Evolutionary conservation across 1,140 invertebrate genomes (phyloP).

Genomic region (Magallana angulata): DNA sequence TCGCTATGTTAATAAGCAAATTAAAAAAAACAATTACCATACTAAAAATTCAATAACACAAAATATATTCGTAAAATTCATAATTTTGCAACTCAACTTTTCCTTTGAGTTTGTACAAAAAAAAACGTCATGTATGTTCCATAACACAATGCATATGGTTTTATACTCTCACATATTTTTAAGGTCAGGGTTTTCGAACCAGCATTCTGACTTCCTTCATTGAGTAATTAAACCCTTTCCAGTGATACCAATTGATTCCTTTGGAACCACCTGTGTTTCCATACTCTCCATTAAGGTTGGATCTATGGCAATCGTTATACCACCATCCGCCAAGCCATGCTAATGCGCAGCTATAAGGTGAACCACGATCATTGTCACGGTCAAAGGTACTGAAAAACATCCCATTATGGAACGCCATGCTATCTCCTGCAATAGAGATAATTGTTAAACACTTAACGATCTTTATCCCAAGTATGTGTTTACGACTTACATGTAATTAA

Average conservation of each 20-base stretch:
- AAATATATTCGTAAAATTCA: too few relatives aligned
- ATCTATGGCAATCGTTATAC: neutral
- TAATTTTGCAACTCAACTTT: too few relatives aligned
- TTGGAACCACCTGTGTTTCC: neutral
- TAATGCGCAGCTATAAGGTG: neutral
- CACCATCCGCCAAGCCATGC: neutral
- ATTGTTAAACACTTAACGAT: neutral
- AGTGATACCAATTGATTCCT: neutral
- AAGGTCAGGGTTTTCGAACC: neutral
- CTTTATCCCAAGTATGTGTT: too few relatives aligned
- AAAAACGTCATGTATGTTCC: too few relatives aligned
- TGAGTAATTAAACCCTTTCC: neutral
- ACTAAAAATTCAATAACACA: too few relatives aligned
- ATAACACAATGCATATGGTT: too few relatives aligned
- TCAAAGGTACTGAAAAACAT: neutral
- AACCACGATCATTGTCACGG: neutral
- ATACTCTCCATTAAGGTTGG: slow-evolving; percentile 21
- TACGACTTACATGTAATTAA: too few relatives aligned
- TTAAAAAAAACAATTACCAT: too few relatives aligned
- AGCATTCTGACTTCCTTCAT: slow-evolving; percentile 14
- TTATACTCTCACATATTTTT: neutral
- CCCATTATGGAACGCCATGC: neutral
- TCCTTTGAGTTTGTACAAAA: too few relatives aligned
- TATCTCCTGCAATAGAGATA: neutral
- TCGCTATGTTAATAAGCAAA: too few relatives aligned